Conservation (phyloP, 2,888 invertebrate species). For the Plebejus argus region DNA sequence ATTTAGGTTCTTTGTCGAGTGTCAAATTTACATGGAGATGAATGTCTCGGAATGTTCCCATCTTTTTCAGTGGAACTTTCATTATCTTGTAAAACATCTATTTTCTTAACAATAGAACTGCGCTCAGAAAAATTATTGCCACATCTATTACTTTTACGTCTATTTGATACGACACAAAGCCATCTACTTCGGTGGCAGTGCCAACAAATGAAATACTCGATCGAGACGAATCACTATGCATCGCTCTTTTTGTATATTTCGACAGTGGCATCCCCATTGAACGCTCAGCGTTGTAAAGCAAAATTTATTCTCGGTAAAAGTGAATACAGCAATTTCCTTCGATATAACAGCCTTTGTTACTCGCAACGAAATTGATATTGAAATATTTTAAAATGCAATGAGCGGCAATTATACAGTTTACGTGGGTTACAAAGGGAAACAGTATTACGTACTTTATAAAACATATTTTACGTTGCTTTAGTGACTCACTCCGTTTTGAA, state of each 20-base stretch:
- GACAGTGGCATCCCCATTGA: constrained; percentile 61
- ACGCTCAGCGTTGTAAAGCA: constrained; percentile 52
- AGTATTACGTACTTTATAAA: constrained; percentile 19
- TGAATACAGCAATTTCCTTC: constrained; percentile 47
- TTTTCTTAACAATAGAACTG: constrained; percentile 24
- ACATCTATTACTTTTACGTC: constrained; percentile 53
- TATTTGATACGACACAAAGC: constrained; percentile 57
- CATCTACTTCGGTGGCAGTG: constrained; percentile 52
- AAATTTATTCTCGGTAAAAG: constrained; percentile 47
- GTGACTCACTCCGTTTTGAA: not conserved
- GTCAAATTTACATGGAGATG: constrained; percentile 6
- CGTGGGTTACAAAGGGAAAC: constrained; percentile 21
- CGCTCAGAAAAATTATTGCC: constrained; percentile 39
- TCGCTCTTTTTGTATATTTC: constrained; percentile 63
- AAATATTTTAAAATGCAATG: constrained; percentile 40
- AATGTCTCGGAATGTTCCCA: constrained; percentile 3
- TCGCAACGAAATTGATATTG: constrained; percentile 42
- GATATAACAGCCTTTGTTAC: constrained; percentile 42
- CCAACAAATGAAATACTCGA: constrained; percentile 72
- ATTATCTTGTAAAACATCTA: constrained; percentile 25
- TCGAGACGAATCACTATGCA: constrained; percentile 70
- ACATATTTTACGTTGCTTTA: constrained; percentile 6
- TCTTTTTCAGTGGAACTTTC: constrained; percentile 4
- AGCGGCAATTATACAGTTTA: constrained; percentile 31
- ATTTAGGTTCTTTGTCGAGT: not conserved